Base-by-base conservation (phyloP, 1,140 invertebrate genomes). In the Galendromus occidentalis region DNA sequence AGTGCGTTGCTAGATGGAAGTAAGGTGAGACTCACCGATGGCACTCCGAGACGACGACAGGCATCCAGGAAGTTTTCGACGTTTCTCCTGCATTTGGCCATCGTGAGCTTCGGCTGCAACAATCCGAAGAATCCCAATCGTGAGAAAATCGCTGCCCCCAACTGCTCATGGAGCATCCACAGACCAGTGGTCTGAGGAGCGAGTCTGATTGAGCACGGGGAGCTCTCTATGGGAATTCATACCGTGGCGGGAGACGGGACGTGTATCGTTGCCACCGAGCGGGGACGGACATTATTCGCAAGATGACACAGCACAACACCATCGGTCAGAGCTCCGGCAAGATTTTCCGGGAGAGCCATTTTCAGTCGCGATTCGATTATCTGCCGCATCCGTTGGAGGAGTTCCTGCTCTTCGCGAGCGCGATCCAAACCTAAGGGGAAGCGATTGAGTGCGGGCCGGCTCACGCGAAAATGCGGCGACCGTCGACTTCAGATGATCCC, bases 21-120 rank as follows among this genome's bases (percentile, higher is more conserved):
- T 6, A 39, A 39, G 4, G 33, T 39, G 4, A 39, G n/a, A 70
- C 84, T 84, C 78, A 94, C 91, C 84, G 93, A 88, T 78, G 90
- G 85, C 14, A 95, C 88, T 42, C 91, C 91, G 70, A 94, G 90
- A 75, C 83, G 87, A 66, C 87, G 81, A 78, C 91, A 94, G 17
- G 91, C 91, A 72, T 92, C 88, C 68, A 95, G 77, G 73, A 95
- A 95, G 77, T 94, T 94, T 73, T 95, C 91, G 17, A 94, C 90
- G 77, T 95, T 95, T 72, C 88, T 81, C 72, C 90, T 80, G 79
- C 89, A 93, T 72, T 91, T 83, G 9, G 91, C 88, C 83, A 91
- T 86, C 22, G 90, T 89, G 66, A 95, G 76, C 75, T 93, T 92
- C 51, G 91, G 89, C 90, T 93, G 75, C 55, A 80, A 81, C 74